Evolutionary conservation across 2,888 invertebrate species (phyloP), one percentile per base, ranked within the genome.

Genomic region (Catocala sponsa): DNA sequence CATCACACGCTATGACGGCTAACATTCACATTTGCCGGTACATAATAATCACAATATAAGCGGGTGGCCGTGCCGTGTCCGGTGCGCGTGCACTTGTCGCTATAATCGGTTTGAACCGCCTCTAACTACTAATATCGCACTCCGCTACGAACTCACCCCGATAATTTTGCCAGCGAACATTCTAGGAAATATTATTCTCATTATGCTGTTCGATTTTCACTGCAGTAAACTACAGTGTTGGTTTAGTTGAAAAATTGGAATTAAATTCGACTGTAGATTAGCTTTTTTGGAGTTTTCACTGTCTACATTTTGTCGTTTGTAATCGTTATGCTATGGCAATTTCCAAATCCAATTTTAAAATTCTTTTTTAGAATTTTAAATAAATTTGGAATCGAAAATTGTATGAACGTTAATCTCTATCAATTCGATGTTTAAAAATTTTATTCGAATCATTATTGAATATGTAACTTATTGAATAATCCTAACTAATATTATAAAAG

Each of bases 91-190:
- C 76, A 78, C 76, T 78, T 77, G 80, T 79, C 78, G 70, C 74
- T 63, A 69, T 84, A 80, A 80, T 79, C 76, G 75, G 70, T 65
- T 58, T 35, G 78, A 66, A 62, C 84, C 85, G 83, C 87, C 86
- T 81, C 66, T 68, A 75, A 65, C 80, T 74, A 72, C 82, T 84
- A 85, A 83, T 81, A 82, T 86, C 84, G 82, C 88, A 84, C 86
- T 85, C 81, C 70, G 74, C 59, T 63, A 73, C 76, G 63, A 72
- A 79, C 80, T 73, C 69, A 59, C 43, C 59, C 55, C 68, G 63
- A 67, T 85, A 84, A 87, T 86, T 83, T 84, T 70, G 74, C 79
- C 67, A 65, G 74, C 68, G 68, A 76, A 63, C 66, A 74, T 69
- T 75, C 73, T 70, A 66, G 78, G 74, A 79, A 82, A 80, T 81